phyloP scores from a whole-genome alignment of 30 jellyfish, hydroid and myxozoan genomes.

The Cassiopea andromeda region DNA sequence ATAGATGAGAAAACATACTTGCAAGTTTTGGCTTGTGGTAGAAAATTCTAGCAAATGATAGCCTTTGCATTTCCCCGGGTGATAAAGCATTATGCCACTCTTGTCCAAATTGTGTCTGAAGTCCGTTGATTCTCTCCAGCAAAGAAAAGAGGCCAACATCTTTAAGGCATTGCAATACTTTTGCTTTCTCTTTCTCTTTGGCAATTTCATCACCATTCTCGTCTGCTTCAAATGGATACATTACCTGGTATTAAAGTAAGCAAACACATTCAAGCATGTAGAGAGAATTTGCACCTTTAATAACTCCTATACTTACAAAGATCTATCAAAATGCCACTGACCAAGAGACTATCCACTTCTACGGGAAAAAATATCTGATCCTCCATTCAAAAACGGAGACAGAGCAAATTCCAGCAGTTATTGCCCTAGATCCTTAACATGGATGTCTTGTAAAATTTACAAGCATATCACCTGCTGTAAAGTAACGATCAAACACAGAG shows the following conservation, averaged over 20 bases:
- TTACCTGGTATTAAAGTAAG: conserved; percentile 25
- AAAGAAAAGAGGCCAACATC: conserved; percentile 81
- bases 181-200: conserved; percentile 51
- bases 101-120: conserved; percentile 50
- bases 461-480: too few species aligned
- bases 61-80: conserved; percentile 98
- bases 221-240: conserved; percentile 43
- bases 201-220: conserved; percentile 16
- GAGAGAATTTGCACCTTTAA: too few species aligned
- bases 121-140: conserved; percentile 69
- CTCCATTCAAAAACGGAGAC: too few species aligned
- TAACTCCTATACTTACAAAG: too few species aligned
- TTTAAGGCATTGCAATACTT: conserved; percentile 66
- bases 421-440: too few species aligned
- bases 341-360: too few species aligned
- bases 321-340: too few species aligned
- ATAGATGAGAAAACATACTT: conserved; percentile 26
- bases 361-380: too few species aligned
- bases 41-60: conserved; percentile 91
- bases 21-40: conserved; percentile 92
- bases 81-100: conserved; percentile 78
- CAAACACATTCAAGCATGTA: too few species aligned
- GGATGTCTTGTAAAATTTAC: too few species aligned
- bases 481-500: too few species aligned
- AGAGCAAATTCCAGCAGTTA: too few species aligned